Base-by-base conservation (phyloP, 1,140 invertebrate genomes). In the Polypedilum vanderplanki region DNA sequence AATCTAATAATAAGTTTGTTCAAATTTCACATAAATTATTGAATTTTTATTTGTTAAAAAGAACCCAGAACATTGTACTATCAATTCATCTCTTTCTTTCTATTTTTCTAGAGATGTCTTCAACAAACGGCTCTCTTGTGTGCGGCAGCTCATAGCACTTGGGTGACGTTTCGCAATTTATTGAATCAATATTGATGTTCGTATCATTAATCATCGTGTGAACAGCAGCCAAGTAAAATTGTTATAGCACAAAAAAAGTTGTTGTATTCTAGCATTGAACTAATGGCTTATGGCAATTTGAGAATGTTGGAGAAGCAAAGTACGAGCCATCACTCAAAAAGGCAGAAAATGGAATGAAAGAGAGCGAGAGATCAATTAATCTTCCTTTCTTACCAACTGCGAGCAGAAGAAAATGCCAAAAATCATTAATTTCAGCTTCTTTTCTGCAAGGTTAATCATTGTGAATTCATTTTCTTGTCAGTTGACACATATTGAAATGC, bases 111-210 rank as follows among this genome's bases (percentile, higher is more conserved):
- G n/a, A 33, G 24, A 33, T 33, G 24, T 33, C 24, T 33, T 1
- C 1, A 5, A 33, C 24, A 33, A 33, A 33, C 24, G 46, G n/a
- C 46, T 46, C 12, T 12, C 46, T 12, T 57, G 46, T 57, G n/a
- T 57, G 15, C n/a, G 17, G 10, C n/a, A 12, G 10, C 65, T 70
- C 65, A 70, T 70, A 18, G 18, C 65, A 70, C 65, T 70, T 70
- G 18, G 46, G 17, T 70, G 65, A 70, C 65, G 65, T 70, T 18
- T 70, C 24, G 18, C 65, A 70, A 70, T 70, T 70, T 70, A 70
- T 70, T 70, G 65, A 70, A 70, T 70, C 65, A 70, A 70, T 70
- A 70, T 70, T 70, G 65, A 70, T 70, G 65, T 18, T 70, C 65
- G 65, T 10, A 18, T 22, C 65, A 70, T 70, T 70, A 70, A 70